phyloP scores from a whole-genome alignment of 2,113 vertebrate species.

The Psettodes erumei region DNA sequence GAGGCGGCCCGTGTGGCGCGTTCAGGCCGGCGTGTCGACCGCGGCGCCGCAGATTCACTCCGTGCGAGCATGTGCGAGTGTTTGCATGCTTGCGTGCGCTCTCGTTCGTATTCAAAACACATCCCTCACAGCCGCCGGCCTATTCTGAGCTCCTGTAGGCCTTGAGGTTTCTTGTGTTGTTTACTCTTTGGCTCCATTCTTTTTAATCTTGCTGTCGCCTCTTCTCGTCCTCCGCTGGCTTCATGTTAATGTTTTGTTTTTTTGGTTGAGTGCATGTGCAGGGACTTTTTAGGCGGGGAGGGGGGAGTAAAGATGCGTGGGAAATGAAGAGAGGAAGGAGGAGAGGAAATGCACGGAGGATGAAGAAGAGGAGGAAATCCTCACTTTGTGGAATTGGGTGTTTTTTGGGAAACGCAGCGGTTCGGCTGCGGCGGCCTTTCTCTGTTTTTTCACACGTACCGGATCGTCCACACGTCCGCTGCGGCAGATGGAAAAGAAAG shows the following conservation, averaged over 20 bases:
- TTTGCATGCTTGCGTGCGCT: not conserved
- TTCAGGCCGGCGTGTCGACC: slow-evolving; percentile 34
- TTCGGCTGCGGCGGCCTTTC: slow-evolving; percentile 5
- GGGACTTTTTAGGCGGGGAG: slow-evolving; percentile 1
- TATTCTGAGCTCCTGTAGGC: slow-evolving; percentile 17
- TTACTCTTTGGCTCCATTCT: slow-evolving; percentile 4
- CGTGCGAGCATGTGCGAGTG: not conserved
- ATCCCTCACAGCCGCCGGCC: not conserved
- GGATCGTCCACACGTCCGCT: slow-evolving; percentile 25
- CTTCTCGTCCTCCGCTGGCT: not conserved
- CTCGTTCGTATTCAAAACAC: slow-evolving; percentile 37
- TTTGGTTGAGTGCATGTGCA: not conserved
- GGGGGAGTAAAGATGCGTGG: not conserved
- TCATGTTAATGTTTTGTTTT: slow-evolving; percentile 13
- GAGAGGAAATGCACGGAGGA: slow-evolving; percentile 39
- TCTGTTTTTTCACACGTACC: not conserved
- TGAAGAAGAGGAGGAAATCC: slow-evolving; percentile 44
- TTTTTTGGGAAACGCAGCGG: not conserved
- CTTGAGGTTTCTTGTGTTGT: slow-evolving; percentile 21
- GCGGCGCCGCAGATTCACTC: slow-evolving; percentile 11
- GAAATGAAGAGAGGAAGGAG: slow-evolving; percentile 15
- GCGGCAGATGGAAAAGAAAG: slow-evolving; percentile 8
- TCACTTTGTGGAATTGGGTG: slow-evolving; percentile 20
- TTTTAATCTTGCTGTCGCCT: slow-evolving; percentile 1
- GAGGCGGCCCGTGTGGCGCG: slow-evolving; percentile 42